These are phyloP conservation scores for Willisornis vidua DNA, from an alignment of 2,113 vertebrate genomes.

Conservation along the genomic window DNA sequence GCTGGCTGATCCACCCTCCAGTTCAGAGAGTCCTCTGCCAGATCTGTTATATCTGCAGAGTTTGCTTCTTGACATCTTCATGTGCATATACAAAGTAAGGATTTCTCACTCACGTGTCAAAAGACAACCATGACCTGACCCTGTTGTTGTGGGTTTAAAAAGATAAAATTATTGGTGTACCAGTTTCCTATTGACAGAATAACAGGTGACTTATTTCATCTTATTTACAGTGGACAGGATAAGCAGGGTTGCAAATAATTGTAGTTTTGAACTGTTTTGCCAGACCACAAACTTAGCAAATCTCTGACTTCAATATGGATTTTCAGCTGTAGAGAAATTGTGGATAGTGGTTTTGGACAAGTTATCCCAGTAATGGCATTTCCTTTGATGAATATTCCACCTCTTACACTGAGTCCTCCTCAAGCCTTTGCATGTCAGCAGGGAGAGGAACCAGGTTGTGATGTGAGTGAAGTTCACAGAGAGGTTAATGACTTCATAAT, in stretches of 20 bases:
- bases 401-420: conserved; percentile 1
- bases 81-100: background rate
- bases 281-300: background rate
- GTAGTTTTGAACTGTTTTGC: background rate
- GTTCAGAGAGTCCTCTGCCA: background rate
- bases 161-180: background rate
- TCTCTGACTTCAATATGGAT: background rate
- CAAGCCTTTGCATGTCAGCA: conserved; percentile 38
- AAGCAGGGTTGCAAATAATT: background rate
- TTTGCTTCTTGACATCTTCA: background rate
- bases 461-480: conserved; percentile 59
- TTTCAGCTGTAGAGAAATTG: background rate
- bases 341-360: background rate
- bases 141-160: background rate
- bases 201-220: background rate
- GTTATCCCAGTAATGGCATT: background rate
- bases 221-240: background rate
- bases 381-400: background rate
- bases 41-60: background rate
- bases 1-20: background rate
- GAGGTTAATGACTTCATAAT: conserved; percentile 36
- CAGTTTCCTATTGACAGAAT: background rate
- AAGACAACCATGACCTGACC: background rate
- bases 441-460: conserved; percentile 13
- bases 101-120: background rate